These are phyloP conservation scores for Sthenelais limicola DNA, from an alignment of 2,888 invertebrate genomes.

Conservation along the genomic window DNA sequence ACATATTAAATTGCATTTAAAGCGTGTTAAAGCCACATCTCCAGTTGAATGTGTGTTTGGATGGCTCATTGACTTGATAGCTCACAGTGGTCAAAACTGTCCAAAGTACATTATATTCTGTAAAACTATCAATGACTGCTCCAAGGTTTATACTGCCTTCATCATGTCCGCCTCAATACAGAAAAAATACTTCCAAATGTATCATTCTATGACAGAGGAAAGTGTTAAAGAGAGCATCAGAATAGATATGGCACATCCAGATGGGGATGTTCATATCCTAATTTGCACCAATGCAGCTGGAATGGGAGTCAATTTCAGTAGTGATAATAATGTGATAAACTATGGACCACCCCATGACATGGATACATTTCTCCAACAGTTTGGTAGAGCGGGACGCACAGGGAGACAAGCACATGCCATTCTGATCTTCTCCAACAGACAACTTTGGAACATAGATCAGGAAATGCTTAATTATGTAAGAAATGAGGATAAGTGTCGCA, in stretches of 20 bases:
- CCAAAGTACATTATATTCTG: slow-evolving; percentile 46
- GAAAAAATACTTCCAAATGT: slow-evolving; percentile 45
- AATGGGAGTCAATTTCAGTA: slow-evolving; percentile 49
- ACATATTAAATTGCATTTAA: slow-evolving; percentile 44
- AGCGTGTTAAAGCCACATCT: slow-evolving; percentile 8
- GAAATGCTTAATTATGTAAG: slow-evolving; percentile 6
- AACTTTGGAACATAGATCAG: not conserved
- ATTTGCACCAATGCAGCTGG: slow-evolving; percentile 50
- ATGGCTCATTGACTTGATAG: not conserved
- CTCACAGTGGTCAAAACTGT: not conserved
- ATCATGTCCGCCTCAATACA: slow-evolving; percentile 27
- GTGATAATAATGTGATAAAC: slow-evolving; percentile 46
- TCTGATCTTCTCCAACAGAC: slow-evolving; percentile 35
- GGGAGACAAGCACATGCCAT: slow-evolving; percentile 47
- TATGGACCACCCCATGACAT: slow-evolving; percentile 47
- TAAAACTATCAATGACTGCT: slow-evolving; percentile 44
- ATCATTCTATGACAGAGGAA: slow-evolving; percentile 48
- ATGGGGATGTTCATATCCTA: slow-evolving; percentile 46
- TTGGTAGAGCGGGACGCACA: slow-evolving; percentile 50
- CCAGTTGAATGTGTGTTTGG: not conserved
- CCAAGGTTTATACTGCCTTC: slow-evolving; percentile 44
- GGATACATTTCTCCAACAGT: slow-evolving; percentile 51
- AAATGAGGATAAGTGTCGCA: not conserved
- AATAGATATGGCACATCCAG: slow-evolving; percentile 42
- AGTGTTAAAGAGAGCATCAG: slow-evolving; percentile 45